These are phyloP conservation scores for Pseudobourletiella spinata DNA, from an alignment of 1,140 invertebrate species.

Conservation along the genomic window DNA sequence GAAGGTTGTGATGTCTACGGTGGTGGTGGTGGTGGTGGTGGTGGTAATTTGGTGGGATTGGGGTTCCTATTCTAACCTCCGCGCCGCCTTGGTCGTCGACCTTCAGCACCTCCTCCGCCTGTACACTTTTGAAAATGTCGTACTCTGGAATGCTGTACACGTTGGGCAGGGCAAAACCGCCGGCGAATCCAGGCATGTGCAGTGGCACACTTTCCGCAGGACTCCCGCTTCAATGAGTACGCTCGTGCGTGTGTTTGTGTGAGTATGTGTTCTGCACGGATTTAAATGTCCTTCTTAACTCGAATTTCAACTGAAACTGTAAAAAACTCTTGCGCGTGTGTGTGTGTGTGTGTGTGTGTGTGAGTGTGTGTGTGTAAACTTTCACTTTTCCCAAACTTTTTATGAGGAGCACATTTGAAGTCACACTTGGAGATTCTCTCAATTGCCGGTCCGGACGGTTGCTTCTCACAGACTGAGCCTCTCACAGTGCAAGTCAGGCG, in stretches of 20 bases:
- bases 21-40: background rate
- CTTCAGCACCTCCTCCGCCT: background rate
- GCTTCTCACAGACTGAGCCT: no score
- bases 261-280: no score
- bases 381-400: background rate
- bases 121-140: background rate
- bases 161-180: background rate
- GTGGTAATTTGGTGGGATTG: background rate
- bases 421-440: no score
- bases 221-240: no score
- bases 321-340: background rate
- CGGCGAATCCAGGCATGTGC: slow-evolving; percentile 2
- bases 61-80: background rate
- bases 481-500: no score
- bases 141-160: background rate
- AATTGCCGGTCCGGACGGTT: no score
- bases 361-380: no score
- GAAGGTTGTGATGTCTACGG: background rate
- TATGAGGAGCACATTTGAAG: no score
- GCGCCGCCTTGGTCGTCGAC: background rate
- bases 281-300: background rate
- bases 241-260: no score
- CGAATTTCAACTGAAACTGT: background rate
- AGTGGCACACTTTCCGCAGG: background rate
- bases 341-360: no score